A percentile compares a stretch with the other conserved stretches of the same genome.
Evolutionary conservation across 2,797 vertebrate genomes (phyloP).

Genomic region (Lepus oiostolus): DNA sequence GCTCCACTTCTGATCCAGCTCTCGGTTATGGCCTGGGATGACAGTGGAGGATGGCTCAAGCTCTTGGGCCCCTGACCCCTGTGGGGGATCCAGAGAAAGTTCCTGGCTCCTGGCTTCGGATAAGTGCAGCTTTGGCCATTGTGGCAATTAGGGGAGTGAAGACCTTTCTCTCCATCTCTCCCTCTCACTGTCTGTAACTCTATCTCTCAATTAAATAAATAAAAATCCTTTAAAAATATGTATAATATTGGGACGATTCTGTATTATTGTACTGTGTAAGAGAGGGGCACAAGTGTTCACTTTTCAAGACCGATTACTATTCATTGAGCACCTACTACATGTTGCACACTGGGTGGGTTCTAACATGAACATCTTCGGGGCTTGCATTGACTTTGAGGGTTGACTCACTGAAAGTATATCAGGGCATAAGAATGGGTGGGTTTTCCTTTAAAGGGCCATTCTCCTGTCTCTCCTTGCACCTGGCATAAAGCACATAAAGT

Average conservation of each 20-base stretch:
- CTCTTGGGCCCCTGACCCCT: too few relatives aligned
- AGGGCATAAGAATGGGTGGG: slow-evolving; percentile 50
- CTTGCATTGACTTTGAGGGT: slow-evolving; percentile 55
- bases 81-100: too few relatives aligned
- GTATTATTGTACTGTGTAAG: not conserved
- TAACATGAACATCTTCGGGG: not conserved
- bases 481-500: slow-evolving; percentile 76
- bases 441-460: slow-evolving; percentile 83
- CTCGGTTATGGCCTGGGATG: too few relatives aligned
- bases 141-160: too few relatives aligned
- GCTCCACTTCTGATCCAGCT: too few relatives aligned
- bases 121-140: too few relatives aligned
- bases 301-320: not conserved
- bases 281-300: not conserved
- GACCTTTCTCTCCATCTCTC: too few relatives aligned
- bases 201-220: too few relatives aligned
- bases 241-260: not conserved
- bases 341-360: not conserved
- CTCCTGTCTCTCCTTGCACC: slow-evolving; percentile 83
- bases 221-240: slow-evolving; percentile 6
- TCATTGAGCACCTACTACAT: not conserved
- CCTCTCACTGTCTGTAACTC: too few relatives aligned
- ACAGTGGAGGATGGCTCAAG: too few relatives aligned
- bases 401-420: slow-evolving; percentile 49
- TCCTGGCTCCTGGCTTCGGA: too few relatives aligned